Evolutionary conservation across 2,113 vertebrate genomes (phyloP).

Genomic region (Rutilus rutilus): DNA sequence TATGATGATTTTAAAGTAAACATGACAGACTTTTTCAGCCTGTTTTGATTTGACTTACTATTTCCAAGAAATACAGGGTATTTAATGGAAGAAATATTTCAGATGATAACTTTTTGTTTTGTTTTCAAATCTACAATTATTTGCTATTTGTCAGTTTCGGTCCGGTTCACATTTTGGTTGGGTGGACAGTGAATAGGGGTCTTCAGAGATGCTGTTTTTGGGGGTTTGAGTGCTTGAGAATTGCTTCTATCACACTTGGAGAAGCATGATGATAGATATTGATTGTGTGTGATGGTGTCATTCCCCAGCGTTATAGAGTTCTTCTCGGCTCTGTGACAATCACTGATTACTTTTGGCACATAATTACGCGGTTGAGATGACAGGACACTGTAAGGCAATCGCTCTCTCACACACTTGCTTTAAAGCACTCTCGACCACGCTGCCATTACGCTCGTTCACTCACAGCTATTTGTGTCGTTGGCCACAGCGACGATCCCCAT

Average conservation of each 20-base stretch:
- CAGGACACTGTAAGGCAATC: slow-evolving; percentile 22
- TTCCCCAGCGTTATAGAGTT: slow-evolving; percentile 18
- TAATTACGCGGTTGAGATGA: slow-evolving; percentile 51
- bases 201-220: neutral
- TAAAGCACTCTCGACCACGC: neutral
- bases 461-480: slow-evolving; percentile 98
- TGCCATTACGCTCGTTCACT: slow-evolving; percentile 66
- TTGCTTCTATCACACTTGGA: slow-evolving; percentile 10
- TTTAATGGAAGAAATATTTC: neutral
- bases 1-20: too few species aligned
- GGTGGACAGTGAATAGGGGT: neutral
- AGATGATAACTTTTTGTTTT: neutral
- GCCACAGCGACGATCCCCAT: slow-evolving; percentile 98
- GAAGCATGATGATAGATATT: slow-evolving; percentile 8
- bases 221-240: neutral
- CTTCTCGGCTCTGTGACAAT: slow-evolving; percentile 31
- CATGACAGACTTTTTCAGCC: too few species aligned
- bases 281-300: slow-evolving; percentile 30
- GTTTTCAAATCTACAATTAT: neutral
- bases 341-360: slow-evolving; percentile 56
- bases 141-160: neutral
- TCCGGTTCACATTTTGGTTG: too few species aligned
- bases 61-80: neutral
- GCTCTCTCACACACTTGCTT: neutral
- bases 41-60: neutral